Evolutionary conservation across 2,113 vertebrate genomes (phyloP).

Genomic region (Urocolius indicus): DNA sequence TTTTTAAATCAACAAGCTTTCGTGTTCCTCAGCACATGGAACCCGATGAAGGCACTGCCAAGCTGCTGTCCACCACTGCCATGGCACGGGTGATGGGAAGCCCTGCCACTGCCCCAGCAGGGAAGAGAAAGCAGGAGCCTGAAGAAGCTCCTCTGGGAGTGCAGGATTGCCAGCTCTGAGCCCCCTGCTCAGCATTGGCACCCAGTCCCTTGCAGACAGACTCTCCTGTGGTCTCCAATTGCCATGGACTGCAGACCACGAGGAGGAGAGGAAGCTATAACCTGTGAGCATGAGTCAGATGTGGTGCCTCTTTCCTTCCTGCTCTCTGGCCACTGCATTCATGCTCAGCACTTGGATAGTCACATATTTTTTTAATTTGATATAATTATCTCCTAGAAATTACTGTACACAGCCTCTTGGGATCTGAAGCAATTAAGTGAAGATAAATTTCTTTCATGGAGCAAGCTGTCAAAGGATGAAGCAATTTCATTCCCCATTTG

Average conservation of each 20-base stretch:
- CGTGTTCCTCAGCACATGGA: conserved; percentile 56
- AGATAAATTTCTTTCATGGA: conserved; percentile 87
- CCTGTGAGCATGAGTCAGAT: conserved; percentile 9
- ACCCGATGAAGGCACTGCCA: conserved; percentile 17
- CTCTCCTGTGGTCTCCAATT: neutral
- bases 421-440: conserved; percentile 83
- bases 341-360: conserved; percentile 58
- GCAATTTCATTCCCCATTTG: conserved; percentile 86
- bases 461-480: conserved; percentile 86
- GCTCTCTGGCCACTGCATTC: conserved; percentile 51
- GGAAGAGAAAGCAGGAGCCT: neutral
- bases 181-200: neutral
- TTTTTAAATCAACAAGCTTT: conserved; percentile 80
- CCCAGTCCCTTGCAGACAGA: neutral
- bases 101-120: neutral
- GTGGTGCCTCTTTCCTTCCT: conserved; percentile 28
- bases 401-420: conserved; percentile 79
- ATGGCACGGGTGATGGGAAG: neutral
- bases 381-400: conserved; percentile 85
- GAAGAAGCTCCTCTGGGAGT: neutral
- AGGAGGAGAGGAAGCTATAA: neutral
- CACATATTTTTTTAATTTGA: conserved; percentile 78
- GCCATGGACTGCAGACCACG: neutral
- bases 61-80: neutral
- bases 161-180: neutral